phyloP scores from a whole-genome alignment of 2,888 invertebrate species.

The Thymelicus acteon region DNA sequence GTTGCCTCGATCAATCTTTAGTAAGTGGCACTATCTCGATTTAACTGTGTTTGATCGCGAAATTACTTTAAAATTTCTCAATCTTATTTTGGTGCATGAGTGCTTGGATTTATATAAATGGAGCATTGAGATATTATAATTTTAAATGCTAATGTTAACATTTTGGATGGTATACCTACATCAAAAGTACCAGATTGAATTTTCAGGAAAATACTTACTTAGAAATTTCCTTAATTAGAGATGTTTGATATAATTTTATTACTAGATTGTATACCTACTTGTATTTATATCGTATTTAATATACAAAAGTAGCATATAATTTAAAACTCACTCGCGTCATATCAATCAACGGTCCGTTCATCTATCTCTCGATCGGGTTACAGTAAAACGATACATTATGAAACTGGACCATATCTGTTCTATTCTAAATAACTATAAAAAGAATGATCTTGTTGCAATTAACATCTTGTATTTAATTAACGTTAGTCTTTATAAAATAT shows the following conservation, averaged over 20 bases:
- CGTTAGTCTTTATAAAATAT: not conserved
- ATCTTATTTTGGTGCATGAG: not conserved
- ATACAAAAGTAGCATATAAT: slow-evolving; percentile 6
- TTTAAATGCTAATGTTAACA: not conserved
- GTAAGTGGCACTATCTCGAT: slow-evolving; percentile 22
- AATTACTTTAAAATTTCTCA: slow-evolving; percentile 13
- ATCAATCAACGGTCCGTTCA: slow-evolving; percentile 36
- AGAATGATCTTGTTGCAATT: slow-evolving; percentile 21
- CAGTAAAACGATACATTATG: slow-evolving; percentile 38
- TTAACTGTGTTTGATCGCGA: slow-evolving; percentile 15
- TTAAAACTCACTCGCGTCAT: slow-evolving; percentile 32
- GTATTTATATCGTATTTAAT: too few species aligned
- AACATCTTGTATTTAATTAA: not conserved
- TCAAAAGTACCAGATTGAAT: not conserved
- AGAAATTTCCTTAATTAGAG: too few species aligned
- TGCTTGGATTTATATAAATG: not conserved
- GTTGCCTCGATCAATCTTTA: slow-evolving; percentile 28
- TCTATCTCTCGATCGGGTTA: slow-evolving; percentile 35
- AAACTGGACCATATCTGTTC: slow-evolving; percentile 37
- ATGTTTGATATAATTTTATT: too few species aligned
- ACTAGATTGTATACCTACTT: too few species aligned
- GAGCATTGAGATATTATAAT: not conserved
- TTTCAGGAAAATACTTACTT: too few species aligned
- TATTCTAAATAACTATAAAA: slow-evolving; percentile 38
- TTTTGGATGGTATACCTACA: not conserved